Evolutionary conservation across 2,797 vertebrate species (phyloP).

Genomic region (Eremophila alpestris): DNA sequence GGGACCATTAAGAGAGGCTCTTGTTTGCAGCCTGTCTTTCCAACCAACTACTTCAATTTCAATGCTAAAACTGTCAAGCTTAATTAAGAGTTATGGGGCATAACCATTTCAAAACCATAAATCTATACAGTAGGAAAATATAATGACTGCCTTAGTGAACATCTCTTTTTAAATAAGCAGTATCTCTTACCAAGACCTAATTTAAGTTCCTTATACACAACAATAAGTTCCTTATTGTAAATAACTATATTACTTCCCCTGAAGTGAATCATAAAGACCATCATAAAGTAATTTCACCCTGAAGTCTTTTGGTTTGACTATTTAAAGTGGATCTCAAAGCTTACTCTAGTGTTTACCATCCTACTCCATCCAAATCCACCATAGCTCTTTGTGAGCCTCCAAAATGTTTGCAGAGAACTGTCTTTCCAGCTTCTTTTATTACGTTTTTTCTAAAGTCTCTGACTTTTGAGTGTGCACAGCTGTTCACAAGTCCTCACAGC

Average conservation of each 20-base stretch:
- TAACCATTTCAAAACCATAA: slow-evolving; percentile 50
- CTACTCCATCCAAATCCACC: background rate
- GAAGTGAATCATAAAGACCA: background rate
- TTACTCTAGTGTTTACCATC: background rate
- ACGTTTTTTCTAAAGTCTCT: background rate
- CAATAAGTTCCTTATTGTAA: background rate
- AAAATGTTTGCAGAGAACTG: background rate
- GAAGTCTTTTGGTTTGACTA: slow-evolving; percentile 10
- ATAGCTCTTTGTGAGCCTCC: background rate
- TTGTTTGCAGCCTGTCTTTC: slow-evolving; percentile 56
- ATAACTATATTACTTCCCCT: slow-evolving; percentile 36
- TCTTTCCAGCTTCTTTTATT: background rate
- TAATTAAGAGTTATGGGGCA: slow-evolving; percentile 71
- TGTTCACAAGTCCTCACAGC: accelerated
- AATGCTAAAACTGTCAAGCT: slow-evolving; percentile 61
- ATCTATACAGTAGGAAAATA: slow-evolving; percentile 52
- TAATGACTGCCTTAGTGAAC: background rate
- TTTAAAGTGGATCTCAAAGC: background rate
- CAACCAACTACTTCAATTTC: slow-evolving; percentile 51
- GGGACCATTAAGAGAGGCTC: slow-evolving; percentile 57
- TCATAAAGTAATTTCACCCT: slow-evolving; percentile 17
- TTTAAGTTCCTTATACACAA: slow-evolving; percentile 14
- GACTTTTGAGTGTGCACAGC: background rate
- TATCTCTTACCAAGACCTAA: slow-evolving; percentile 33
- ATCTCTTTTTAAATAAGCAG: slow-evolving; percentile 19